Percentiles rank a stretch among this genome's conserved stretches.
Evolutionary conservation across 2,888 invertebrate genomes (phyloP).

Genomic region (Protula sp.): DNA sequence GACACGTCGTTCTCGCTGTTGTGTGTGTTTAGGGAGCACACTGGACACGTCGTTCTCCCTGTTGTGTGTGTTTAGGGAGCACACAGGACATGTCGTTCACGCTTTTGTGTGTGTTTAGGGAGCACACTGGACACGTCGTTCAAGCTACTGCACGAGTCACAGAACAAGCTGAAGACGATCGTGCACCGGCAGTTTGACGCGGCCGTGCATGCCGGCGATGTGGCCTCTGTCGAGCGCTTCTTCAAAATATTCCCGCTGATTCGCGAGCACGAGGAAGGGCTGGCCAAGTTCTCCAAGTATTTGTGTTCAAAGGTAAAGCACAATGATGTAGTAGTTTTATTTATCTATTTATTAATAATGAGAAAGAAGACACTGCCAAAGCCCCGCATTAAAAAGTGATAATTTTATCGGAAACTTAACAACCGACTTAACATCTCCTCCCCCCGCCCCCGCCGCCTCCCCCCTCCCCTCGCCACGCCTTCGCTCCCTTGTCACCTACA

Average conservation of each 20-base stretch:
- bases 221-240: constrained; percentile 65
- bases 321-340: constrained; percentile 1
- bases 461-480: too few species aligned
- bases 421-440: too few species aligned
- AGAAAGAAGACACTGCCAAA: background rate
- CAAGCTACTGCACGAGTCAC: constrained; percentile 69
- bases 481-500: too few species aligned
- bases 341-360: too few species aligned
- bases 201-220: constrained; percentile 23
- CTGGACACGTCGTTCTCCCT: constrained; percentile 68
- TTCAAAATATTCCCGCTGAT: constrained; percentile 95
- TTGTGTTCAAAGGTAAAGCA: constrained; percentile 72
- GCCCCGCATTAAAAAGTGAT: background rate
- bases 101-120: constrained; percentile 64
- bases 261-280: constrained; percentile 83
- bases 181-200: constrained; percentile 62
- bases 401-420: too few species aligned
- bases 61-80: constrained; percentile 67
- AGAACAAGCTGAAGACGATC: constrained; percentile 65
- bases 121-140: constrained; percentile 69
- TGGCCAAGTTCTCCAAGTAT: constrained; percentile 80
- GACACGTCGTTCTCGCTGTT: too few species aligned
- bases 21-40: constrained; percentile 62
- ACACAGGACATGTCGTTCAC: constrained; percentile 68
- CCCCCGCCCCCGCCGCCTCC: too few species aligned